A percentile compares a stretch with the other conserved stretches of the same genome.
phyloP scores from a whole-genome alignment of 2,113 vertebrate genomes.

The Hemicordylus capensis region DNA sequence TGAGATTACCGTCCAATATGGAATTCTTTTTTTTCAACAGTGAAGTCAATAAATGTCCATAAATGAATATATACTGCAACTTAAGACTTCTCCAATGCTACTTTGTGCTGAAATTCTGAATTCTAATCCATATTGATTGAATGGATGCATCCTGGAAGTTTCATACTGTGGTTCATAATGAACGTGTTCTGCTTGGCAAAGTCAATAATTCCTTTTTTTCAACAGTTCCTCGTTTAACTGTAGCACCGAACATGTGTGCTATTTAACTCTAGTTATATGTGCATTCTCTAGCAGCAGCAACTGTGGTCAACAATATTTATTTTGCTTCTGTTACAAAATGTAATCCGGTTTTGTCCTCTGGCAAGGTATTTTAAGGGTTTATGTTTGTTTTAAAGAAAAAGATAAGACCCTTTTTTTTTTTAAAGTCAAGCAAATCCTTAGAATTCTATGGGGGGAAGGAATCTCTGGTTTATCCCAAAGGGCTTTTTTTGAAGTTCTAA shows the following conservation, averaged over 20 bases:
- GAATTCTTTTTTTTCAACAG: not conserved
- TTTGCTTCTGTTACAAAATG: no score
- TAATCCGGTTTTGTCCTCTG: no score
- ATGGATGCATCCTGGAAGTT: not conserved
- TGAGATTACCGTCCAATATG: not conserved
- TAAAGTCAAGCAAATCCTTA: no score
- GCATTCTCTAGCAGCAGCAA: not conserved
- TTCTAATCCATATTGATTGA: not conserved
- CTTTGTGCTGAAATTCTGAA: not conserved
- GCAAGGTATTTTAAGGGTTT: no score
- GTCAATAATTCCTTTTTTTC: not conserved
- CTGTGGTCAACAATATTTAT: no score
- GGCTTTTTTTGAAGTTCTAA: no score
- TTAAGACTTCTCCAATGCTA: not conserved
- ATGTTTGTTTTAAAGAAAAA: no score
- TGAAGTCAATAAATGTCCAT: not conserved
- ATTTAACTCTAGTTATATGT: constrained; percentile 11
- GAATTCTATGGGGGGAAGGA: no score
- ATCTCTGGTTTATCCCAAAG: no score
- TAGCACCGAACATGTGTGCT: not conserved
- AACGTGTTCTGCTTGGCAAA: not conserved
- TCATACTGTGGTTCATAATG: not conserved
- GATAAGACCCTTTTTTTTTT: no score
- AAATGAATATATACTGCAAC: not conserved
- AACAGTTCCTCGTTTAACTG: not conserved